These are phyloP conservation scores for Melierax canorus DNA, from an alignment of 2,113 vertebrate genomes.

Conservation along the genomic window DNA sequence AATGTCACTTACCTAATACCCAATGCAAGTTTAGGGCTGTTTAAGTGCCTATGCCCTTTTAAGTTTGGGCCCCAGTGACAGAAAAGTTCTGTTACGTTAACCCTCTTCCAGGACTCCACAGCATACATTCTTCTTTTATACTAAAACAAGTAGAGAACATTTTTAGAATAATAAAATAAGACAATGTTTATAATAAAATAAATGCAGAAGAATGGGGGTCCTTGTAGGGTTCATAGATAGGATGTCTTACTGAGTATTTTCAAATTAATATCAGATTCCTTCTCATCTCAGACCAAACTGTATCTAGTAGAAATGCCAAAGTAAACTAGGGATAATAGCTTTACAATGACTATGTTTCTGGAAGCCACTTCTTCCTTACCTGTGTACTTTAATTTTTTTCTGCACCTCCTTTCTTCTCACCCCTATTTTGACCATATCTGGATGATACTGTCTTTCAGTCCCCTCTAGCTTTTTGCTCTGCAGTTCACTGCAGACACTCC, in stretches of 20 bases:
- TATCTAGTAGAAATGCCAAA: not conserved
- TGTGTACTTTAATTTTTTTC: not conserved
- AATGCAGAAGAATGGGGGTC: not conserved
- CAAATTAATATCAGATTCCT: not conserved
- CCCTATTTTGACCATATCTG: not conserved
- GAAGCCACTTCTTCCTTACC: not conserved
- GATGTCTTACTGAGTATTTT: not conserved
- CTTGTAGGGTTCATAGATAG: not conserved
- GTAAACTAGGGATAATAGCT: not conserved
- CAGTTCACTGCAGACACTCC: not conserved
- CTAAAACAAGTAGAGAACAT: not conserved
- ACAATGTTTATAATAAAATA: not conserved
- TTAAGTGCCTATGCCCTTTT: not conserved
- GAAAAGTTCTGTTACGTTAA: not conserved
- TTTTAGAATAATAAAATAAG: not conserved
- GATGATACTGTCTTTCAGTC: not conserved
- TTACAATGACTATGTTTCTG: not conserved
- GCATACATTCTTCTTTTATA: not conserved
- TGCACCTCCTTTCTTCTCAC: not conserved
- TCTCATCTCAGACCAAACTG: not conserved
- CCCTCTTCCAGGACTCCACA: not conserved
- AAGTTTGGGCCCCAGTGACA: not conserved
- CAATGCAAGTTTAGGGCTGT: not conserved
- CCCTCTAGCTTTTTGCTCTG: not conserved
- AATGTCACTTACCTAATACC: not conserved